A percentile compares a stretch with the other conserved stretches of the same genome.
Evolutionary conservation across 2,888 invertebrate genomes (phyloP).

Genomic region (Rhynchonema sp.): DNA sequence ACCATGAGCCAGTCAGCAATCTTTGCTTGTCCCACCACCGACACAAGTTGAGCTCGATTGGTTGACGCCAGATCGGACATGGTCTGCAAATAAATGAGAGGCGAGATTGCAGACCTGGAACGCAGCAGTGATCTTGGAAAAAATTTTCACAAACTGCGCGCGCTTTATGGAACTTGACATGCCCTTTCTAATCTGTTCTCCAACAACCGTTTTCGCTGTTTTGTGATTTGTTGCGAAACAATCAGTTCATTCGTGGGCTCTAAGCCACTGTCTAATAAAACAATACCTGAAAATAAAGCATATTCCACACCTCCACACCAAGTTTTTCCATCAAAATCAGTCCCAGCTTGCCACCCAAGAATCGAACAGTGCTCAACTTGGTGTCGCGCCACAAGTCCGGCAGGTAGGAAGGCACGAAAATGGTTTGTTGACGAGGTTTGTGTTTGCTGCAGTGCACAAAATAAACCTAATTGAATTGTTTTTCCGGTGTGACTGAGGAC

Average conservation of each 20-base stretch:
- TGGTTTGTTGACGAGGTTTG: constrained; percentile 50
- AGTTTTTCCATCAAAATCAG: constrained; percentile 52
- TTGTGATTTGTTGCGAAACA: no score
- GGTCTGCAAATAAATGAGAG: constrained; percentile 32
- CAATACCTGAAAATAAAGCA: no score
- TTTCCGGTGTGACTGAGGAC: no score
- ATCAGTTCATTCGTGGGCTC: no score
- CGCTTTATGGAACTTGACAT: no score
- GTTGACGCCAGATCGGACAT: constrained; percentile 58
- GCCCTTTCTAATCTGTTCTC: no score
- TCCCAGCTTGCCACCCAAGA: constrained; percentile 84
- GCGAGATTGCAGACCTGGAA: no score
- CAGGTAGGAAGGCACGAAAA: constrained; percentile 54
- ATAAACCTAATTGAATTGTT: not conserved
- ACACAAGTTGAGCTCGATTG: not conserved
- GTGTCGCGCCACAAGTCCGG: constrained; percentile 45
- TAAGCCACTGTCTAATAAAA: no score
- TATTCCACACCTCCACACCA: constrained; percentile 42
- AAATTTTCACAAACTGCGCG: no score
- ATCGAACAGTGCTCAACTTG: constrained; percentile 62
- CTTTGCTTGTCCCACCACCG: not conserved
- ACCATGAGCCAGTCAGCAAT: not conserved
- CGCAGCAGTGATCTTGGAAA: no score
- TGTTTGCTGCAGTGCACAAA: constrained; percentile 34
- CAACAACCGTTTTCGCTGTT: no score